phyloP scores from a whole-genome alignment of 1,140 invertebrate species.

The Saccostrea echinata region DNA sequence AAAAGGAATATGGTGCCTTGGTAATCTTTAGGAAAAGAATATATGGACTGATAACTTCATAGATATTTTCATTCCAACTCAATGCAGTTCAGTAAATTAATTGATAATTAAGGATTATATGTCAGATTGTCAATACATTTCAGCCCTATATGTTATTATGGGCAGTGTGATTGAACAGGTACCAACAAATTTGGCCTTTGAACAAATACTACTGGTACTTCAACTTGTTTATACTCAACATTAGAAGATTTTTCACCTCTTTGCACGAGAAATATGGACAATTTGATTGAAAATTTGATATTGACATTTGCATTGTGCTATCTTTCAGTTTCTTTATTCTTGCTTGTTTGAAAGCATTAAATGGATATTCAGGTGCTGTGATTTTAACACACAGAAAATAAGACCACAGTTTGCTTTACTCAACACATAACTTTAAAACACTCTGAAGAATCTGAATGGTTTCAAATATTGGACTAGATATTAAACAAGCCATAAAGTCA shows the following conservation, averaged over 20 bases:
- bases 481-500: slow-evolving; percentile 2
- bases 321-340: not conserved
- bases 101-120: too few relatives aligned
- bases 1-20: too few relatives aligned
- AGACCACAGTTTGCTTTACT: not conserved
- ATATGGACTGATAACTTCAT: too few relatives aligned
- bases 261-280: not conserved
- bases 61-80: too few relatives aligned
- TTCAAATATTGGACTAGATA: not conserved
- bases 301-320: not conserved
- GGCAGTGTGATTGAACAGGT: not conserved
- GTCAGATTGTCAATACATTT: too few relatives aligned
- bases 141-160: too few relatives aligned
- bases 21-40: too few relatives aligned
- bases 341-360: slow-evolving; percentile 3
- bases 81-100: too few relatives aligned
- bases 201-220: not conserved
- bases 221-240: not conserved
- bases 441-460: not conserved
- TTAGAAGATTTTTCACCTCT: not conserved
- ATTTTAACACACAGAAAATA: slow-evolving; percentile 7
- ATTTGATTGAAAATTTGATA: not conserved
- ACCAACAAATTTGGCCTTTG: not conserved
- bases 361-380: not conserved
- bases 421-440: slow-evolving; percentile 7